Evolutionary conservation across 2,113 vertebrate species (phyloP).

Genomic region (Bungarus multicinctus): DNA sequence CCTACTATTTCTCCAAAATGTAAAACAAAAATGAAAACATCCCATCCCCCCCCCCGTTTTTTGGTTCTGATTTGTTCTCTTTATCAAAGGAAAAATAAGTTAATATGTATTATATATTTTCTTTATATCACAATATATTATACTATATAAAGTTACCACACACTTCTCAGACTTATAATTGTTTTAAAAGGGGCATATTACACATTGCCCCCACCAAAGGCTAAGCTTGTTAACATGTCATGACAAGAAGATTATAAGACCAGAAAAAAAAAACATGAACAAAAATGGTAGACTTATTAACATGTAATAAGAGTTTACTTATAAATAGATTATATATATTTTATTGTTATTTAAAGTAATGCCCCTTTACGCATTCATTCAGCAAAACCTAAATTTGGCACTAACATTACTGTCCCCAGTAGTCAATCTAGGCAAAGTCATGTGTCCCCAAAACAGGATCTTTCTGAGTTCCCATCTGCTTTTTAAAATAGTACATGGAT

Average conservation of each 20-base stretch:
- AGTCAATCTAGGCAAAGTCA: background rate
- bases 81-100: background rate
- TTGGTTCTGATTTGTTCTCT: background rate
- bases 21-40: background rate
- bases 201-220: too few species aligned
- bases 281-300: background rate
- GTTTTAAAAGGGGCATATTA: too few species aligned
- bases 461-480: background rate
- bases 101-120: background rate
- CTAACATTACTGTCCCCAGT: background rate
- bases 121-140: background rate
- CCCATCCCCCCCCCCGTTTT: too few species aligned
- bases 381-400: background rate
- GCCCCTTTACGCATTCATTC: background rate
- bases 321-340: background rate
- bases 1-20: background rate
- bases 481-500: background rate
- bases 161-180: too few species aligned
- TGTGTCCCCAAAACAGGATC: background rate
- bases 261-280: background rate
- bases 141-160: too few species aligned
- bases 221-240: too few species aligned
- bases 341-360: background rate
- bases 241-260: too few species aligned
- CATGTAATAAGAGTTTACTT: background rate